Evolutionary conservation across 2,113 vertebrate genomes (phyloP).

Genomic region (Pionites leucogaster): DNA sequence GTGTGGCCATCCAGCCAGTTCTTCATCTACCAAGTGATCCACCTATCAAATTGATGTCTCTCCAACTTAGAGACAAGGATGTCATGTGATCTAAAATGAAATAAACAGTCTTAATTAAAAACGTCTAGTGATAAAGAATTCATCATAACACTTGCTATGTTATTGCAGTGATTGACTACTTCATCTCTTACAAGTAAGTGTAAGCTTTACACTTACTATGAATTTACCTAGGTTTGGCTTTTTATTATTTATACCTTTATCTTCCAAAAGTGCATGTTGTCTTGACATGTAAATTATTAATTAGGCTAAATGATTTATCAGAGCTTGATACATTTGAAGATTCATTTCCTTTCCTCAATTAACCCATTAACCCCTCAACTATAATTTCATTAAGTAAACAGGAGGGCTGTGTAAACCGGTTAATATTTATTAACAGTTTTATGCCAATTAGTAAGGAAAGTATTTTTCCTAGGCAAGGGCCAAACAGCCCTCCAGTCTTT

Average conservation of each 20-base stretch:
- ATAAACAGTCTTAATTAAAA: neutral
- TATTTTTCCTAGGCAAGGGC: constrained; percentile 1
- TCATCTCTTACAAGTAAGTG: neutral
- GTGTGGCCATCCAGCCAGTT: too few relatives aligned
- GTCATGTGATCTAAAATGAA: neutral
- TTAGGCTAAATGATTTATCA: constrained; percentile 42
- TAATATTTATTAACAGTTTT: constrained; percentile 42
- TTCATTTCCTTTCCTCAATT: constrained; percentile 27
- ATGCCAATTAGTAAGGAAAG: constrained; percentile 53
- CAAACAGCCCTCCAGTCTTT: constrained; percentile 30
- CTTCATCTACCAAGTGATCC: too few relatives aligned
- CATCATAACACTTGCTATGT: neutral
- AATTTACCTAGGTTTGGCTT: neutral
- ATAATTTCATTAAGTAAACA: constrained; percentile 35
- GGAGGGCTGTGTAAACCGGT: constrained; percentile 2
- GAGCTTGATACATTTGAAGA: constrained; percentile 18
- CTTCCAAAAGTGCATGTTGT: neutral
- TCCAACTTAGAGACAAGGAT: too few relatives aligned
- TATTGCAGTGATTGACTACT: neutral
- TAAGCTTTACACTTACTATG: neutral
- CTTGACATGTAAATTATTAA: constrained; percentile 28
- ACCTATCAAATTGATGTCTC: too few relatives aligned
- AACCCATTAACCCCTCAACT: constrained; percentile 67
- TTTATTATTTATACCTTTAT: neutral
- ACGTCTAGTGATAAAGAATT: neutral